Percentiles rank a stretch among this genome's conserved stretches.
phyloP scores from a whole-genome alignment of 2,888 invertebrate genomes.

The Eumerus sabulonum region DNA sequence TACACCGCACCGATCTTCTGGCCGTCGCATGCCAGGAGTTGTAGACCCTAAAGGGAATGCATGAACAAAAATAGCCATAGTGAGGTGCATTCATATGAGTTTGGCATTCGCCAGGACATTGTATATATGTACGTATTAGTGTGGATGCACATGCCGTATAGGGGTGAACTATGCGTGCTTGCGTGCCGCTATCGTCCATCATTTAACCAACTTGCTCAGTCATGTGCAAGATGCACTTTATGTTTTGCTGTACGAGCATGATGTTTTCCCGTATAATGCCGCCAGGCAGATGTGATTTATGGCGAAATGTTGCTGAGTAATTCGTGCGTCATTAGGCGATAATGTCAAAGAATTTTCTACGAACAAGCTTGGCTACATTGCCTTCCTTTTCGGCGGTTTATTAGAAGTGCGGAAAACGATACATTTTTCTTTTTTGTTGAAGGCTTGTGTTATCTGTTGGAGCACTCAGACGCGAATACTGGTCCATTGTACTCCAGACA shows the following conservation, averaged over 20 bases:
- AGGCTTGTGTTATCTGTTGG: no score
- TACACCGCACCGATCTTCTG: constrained; percentile 29
- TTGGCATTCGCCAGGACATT: constrained; percentile 47
- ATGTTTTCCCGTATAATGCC: constrained; percentile 13
- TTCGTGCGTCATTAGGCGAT: constrained; percentile 52
- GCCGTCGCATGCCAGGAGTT: constrained; percentile 6
- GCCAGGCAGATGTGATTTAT: constrained; percentile 65
- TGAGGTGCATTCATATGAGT: constrained; percentile 19
- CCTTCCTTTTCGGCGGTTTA: constrained; percentile 34
- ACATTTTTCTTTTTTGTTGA: no score
- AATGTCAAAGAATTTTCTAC: constrained; percentile 51
- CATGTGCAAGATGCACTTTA: constrained; percentile 57
- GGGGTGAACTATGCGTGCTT: constrained; percentile 58
- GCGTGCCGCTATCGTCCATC: constrained; percentile 48
- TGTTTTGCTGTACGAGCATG: no score
- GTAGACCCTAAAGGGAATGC: constrained; percentile 28
- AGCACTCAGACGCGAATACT: no score
- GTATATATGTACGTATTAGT: constrained; percentile 12
- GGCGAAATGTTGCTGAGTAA: constrained; percentile 57
- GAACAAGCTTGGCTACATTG: constrained; percentile 38
- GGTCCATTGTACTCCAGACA: no score
- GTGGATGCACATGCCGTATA: constrained; percentile 57
- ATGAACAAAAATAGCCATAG: constrained; percentile 56
- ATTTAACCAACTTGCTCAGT: constrained; percentile 31
- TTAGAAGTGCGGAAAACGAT: no score